A percentile compares a stretch with the other conserved stretches of the same genome.
Conservation (phyloP, 2,797 vertebrate genomes). For the Coranthus polyacanthus region DNA sequence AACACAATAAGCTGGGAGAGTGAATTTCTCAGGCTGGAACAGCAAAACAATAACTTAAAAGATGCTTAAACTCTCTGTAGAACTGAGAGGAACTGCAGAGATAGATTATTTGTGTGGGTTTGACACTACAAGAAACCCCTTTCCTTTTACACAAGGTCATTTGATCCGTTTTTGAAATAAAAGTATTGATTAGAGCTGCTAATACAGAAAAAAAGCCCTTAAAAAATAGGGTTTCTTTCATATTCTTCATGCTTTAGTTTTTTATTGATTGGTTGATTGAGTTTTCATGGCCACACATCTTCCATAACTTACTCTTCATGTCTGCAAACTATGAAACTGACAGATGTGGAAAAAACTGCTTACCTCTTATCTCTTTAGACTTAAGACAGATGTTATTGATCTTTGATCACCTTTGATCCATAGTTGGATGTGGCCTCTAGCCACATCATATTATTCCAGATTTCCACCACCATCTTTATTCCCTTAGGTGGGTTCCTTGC, state of each 20-base stretch:
- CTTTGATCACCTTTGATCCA: slow-evolving; percentile 34
- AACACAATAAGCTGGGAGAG: slow-evolving; percentile 6
- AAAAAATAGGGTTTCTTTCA: too few species aligned
- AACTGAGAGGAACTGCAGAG: not conserved
- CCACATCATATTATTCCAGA: slow-evolving; percentile 23
- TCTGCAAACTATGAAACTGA: slow-evolving; percentile 1
- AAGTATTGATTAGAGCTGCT: not conserved
- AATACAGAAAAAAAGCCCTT: not conserved
- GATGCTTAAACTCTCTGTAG: not conserved
- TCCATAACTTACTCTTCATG: not conserved
- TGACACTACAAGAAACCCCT: not conserved
- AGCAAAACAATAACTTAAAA: slow-evolving; percentile 11
- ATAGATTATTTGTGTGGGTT: not conserved
- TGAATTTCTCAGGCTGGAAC: not conserved
- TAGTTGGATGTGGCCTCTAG: slow-evolving; percentile 31
- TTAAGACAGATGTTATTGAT: slow-evolving; percentile 26
- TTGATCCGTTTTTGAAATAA: not conserved
- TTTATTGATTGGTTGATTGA: too few species aligned
- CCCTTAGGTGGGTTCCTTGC: slow-evolving; percentile 37
- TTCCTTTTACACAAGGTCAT: slow-evolving; percentile 7
- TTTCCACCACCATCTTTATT: not conserved
- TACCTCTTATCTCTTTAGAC: slow-evolving; percentile 7
- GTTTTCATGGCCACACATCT: not conserved
- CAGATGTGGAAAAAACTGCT: not conserved
- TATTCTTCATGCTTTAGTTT: too few species aligned